phyloP scores from a whole-genome alignment of 1,140 invertebrate species.

The Bilobella aurantiaca region DNA sequence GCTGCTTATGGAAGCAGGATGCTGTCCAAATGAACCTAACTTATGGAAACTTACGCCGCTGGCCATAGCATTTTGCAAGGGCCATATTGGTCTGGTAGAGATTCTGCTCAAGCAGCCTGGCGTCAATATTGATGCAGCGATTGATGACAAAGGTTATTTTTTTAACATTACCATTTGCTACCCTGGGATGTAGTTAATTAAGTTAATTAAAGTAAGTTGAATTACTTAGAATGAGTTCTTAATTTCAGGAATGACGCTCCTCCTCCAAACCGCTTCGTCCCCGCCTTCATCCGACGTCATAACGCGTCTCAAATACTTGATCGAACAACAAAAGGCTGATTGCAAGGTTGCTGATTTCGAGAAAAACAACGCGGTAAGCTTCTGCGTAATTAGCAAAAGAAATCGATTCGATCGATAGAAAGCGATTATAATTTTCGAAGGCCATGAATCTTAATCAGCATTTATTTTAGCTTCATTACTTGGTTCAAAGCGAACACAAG shows the following conservation, averaged over 20 bases:
- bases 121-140: slow-evolving; percentile 45
- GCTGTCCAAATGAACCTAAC: slow-evolving; percentile 40
- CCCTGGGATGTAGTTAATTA: no score
- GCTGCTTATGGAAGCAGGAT: slow-evolving; percentile 44
- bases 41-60: slow-evolving; percentile 47
- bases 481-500: slow-evolving; percentile 8
- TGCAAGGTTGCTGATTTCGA: slow-evolving; percentile 40
- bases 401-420: neutral
- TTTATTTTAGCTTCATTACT: slow-evolving; percentile 24
- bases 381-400: neutral
- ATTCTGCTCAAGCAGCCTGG: slow-evolving; percentile 41
- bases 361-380: slow-evolving; percentile 42
- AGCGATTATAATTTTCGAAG: slow-evolving; percentile 1
- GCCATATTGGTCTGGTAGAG: slow-evolving; percentile 43
- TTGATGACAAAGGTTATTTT: slow-evolving; percentile 32
- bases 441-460: no score
- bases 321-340: slow-evolving; percentile 42
- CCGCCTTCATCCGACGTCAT: slow-evolving; percentile 14
- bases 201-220: neutral
- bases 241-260: slow-evolving; percentile 19
- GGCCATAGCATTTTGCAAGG: slow-evolving; percentile 45
- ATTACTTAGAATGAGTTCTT: neutral
- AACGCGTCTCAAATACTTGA: slow-evolving; percentile 40
- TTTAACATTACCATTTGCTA: no score
- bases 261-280: slow-evolving; percentile 12